A percentile compares a stretch with the other conserved stretches of the same genome.
Evolutionary conservation across 2,113 vertebrate species (phyloP).

Genomic region (Embiotoca jacksoni): DNA sequence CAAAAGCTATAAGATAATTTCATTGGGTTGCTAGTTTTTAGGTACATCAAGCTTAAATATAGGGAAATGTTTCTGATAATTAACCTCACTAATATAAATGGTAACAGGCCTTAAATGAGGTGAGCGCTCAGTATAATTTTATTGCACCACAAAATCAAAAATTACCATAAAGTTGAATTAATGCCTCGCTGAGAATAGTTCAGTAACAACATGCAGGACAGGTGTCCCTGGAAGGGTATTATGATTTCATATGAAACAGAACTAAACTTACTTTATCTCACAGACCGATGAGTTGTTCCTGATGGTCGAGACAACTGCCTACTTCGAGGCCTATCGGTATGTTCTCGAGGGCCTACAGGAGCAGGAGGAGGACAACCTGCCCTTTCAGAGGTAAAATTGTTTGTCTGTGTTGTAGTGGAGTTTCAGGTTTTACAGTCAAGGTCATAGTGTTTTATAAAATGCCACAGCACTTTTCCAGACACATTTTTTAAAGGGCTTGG

Average conservation of each 20-base stretch:
- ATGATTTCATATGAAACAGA: neutral
- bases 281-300: constrained; percentile 88
- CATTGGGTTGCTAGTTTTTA: neutral
- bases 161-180: no score
- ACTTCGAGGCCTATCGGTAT: constrained; percentile 95
- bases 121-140: no score
- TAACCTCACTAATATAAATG: no score
- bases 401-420: neutral
- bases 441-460: constrained; percentile 19
- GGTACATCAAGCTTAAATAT: neutral
- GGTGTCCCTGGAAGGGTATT: no score
- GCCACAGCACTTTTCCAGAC: neutral
- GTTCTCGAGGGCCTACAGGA: constrained; percentile 93
- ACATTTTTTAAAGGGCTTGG: constrained; percentile 1
- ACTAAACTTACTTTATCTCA: neutral
- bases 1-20: neutral
- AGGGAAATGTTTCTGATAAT: no score
- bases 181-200: no score
- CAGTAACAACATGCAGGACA: neutral
- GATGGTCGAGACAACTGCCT: constrained; percentile 96
- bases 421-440: constrained; percentile 22
- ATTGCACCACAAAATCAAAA: no score
- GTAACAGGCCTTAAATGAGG: no score
- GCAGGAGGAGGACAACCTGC: constrained; percentile 85
- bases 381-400: constrained; percentile 89